Base-by-base conservation (phyloP, 2,888 invertebrate species). In the Apomyelois bistriatella region DNA sequence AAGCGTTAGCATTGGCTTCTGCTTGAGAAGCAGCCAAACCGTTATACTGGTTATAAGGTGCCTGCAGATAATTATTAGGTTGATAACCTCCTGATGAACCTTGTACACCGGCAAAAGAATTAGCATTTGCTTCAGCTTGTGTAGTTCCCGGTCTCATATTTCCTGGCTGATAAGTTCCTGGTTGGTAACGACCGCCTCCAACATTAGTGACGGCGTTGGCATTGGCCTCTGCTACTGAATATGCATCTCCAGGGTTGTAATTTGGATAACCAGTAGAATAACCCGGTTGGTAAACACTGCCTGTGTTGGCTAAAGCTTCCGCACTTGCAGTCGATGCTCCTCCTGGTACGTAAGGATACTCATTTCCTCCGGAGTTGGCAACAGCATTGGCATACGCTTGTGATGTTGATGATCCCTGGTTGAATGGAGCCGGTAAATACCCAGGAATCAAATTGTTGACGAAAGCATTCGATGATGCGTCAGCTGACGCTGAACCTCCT, bases 371-470 rank as follows among this genome's bases (percentile, higher is more conserved):
- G 0, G 13, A 17, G 47, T 48, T 54, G 0, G 42, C 9, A 9
- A 37, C 12, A 38, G 55, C 52, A 16, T 36, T 47, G 12, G 55
- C 52, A 30, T 36, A 40, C 12, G 38, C 38, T 13, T 38, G 38
- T 38, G 38, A 13, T 38, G 13, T 13, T 13, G 38, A 6, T 13
- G 15, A 38, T 10, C n/a, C 22, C n/a, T 8, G 41, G 22, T 22
- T 22, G 10, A 22, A 41, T 32, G 10, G 32, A 6, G 8, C 17
- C 17, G 22, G 22, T 6, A 10, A 9, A 22, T 41, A 41, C 5
- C 41, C 41, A 22, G 41, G 41, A 7, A 1, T 12, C 15, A 38
- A 38, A 15, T 3, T 38, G 5, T 43, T 43, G 28, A 43, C 13
- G 7, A 10, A n/a, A 43, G 53, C 53, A 4, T 37, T 51, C 10